Conservation (phyloP, 2,888 invertebrate genomes). For the Chrysolina oricalcia region DNA sequence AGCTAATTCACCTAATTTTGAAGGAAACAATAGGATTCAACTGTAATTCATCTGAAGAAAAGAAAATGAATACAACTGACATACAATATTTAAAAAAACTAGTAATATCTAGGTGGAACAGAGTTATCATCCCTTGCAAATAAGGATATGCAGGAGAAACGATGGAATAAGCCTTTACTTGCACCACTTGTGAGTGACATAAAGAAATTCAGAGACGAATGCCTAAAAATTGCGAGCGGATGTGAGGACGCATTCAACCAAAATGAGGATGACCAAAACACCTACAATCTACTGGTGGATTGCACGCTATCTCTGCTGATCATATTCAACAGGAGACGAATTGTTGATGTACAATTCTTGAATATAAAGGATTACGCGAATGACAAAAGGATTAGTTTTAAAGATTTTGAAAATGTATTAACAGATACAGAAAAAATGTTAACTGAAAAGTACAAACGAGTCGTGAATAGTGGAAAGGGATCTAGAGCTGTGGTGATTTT, state of each 20-base stretch:
- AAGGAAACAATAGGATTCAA: slow-evolving; percentile 52
- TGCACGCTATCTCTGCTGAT: slow-evolving; percentile 45
- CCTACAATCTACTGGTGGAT: slow-evolving; percentile 44
- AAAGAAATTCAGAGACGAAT: slow-evolving; percentile 53
- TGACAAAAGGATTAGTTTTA: slow-evolving; percentile 35
- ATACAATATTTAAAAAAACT: slow-evolving; percentile 46
- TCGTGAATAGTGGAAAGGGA: slow-evolving; percentile 57
- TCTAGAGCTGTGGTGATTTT: slow-evolving; percentile 58
- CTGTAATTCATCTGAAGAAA: slow-evolving; percentile 40
- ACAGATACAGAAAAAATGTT: slow-evolving; percentile 48
- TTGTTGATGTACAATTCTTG: slow-evolving; percentile 49
- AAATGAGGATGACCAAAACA: slow-evolving; percentile 28
- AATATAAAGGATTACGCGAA: slow-evolving; percentile 44
- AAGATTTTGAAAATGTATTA: slow-evolving; percentile 49
- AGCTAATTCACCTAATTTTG: slow-evolving; percentile 52
- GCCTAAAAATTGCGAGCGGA: slow-evolving; percentile 41
- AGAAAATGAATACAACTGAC: slow-evolving; percentile 28
- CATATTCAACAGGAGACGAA: slow-evolving; percentile 48
- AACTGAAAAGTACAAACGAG: slow-evolving; percentile 53
- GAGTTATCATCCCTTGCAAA: slow-evolving; percentile 56
- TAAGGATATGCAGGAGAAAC: slow-evolving; percentile 56
- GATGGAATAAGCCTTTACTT: slow-evolving; percentile 57
- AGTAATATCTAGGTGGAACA: slow-evolving; percentile 50
- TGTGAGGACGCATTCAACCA: slow-evolving; percentile 41
- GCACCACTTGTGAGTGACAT: slow-evolving; percentile 55